Conservation (phyloP, 2,797 vertebrate species). For the Pelodytes ibericus region DNA sequence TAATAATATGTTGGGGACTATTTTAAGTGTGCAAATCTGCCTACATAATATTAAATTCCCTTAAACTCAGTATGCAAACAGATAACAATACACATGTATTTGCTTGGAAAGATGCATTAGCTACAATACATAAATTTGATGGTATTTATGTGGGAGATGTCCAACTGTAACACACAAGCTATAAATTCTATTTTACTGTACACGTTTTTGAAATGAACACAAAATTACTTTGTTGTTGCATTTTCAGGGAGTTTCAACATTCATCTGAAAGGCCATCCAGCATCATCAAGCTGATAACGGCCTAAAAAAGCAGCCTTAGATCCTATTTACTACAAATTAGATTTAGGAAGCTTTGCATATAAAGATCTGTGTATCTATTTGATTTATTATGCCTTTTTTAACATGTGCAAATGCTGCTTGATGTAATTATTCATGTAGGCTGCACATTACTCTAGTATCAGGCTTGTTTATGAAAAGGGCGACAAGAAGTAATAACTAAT, state of each 20-base stretch:
- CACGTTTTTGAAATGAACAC: constrained; percentile 12
- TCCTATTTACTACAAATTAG: constrained; percentile 15
- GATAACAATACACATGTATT: neutral
- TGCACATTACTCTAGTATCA: neutral
- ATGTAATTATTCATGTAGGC: neutral
- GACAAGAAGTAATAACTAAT: constrained; percentile 27
- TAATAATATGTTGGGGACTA: too few species aligned
- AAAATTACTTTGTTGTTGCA: constrained; percentile 6
- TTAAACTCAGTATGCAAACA: too few species aligned
- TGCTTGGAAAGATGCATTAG: neutral
- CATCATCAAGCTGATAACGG: constrained; percentile 11
- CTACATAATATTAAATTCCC: too few species aligned
- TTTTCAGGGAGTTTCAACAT: neutral
- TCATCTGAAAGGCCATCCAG: constrained; percentile 2
- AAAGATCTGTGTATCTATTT: constrained; percentile 20
- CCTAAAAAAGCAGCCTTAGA: constrained; percentile 9
- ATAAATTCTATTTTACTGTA: constrained; percentile 13
- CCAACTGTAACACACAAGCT: neutral
- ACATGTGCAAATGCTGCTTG: constrained; percentile 2
- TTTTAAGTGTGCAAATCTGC: too few species aligned
- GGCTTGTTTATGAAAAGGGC: constrained; percentile 1
- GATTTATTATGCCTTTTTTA: constrained; percentile 1
- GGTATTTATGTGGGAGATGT: neutral
- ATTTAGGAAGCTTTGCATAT: constrained; percentile 22
- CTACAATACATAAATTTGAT: neutral